These are phyloP conservation scores for Cheilosia scutellata DNA, from an alignment of 2,888 invertebrate genomes.

Conservation along the genomic window DNA sequence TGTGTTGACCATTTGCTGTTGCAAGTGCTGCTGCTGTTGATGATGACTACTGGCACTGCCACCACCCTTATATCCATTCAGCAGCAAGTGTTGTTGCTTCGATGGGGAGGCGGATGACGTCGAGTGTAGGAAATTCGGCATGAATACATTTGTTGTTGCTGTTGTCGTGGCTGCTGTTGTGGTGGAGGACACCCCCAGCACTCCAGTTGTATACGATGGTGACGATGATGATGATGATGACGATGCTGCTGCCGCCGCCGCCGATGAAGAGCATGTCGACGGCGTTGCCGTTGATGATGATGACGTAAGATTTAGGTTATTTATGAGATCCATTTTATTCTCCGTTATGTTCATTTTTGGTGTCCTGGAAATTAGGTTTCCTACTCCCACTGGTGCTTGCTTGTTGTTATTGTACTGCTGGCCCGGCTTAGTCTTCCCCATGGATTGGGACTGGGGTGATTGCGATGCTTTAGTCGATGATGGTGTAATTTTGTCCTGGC, in stretches of 20 bases:
- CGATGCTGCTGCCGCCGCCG: constrained; percentile 56
- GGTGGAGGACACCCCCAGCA: constrained; percentile 42
- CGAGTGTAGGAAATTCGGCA: constrained; percentile 66
- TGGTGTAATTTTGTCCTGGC: constrained; percentile 76
- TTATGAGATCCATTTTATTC: constrained; percentile 83
- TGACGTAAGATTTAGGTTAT: constrained; percentile 80
- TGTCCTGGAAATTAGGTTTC: constrained; percentile 71
- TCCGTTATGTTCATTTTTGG: constrained; percentile 84
- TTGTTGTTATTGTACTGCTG: constrained; percentile 67
- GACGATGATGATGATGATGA: constrained; percentile 52
- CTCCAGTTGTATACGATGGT: constrained; percentile 59
- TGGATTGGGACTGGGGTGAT: constrained; percentile 50
- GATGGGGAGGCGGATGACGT: constrained; percentile 60
- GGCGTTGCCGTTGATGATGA: constrained; percentile 77
- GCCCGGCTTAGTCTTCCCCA: constrained; percentile 77
- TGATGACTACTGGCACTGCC: constrained; percentile 75
- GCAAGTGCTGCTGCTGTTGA: constrained; percentile 51
- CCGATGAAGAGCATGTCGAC: constrained; percentile 65
- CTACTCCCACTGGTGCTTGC: constrained; percentile 56
- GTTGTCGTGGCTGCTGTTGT: constrained; percentile 68
- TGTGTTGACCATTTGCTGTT: constrained; percentile 70
- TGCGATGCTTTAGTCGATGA: constrained; percentile 30
- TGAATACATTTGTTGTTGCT: constrained; percentile 62
- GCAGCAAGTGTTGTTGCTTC: constrained; percentile 81
- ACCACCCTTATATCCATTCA: constrained; percentile 81